phyloP scores from a whole-genome alignment of 2,797 vertebrate genomes.

The Gobionotothen gibberifrons region DNA sequence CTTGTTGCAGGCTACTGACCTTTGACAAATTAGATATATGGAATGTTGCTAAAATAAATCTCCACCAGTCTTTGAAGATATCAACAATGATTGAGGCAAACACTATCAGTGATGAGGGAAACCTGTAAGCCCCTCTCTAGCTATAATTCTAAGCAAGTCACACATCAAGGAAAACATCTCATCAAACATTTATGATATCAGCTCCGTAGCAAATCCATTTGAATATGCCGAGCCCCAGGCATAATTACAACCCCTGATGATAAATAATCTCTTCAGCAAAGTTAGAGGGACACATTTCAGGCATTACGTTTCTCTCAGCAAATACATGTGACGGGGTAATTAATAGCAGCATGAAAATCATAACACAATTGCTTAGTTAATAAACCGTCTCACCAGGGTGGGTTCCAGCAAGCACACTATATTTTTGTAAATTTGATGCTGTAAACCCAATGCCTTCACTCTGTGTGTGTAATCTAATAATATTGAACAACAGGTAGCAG shows the following conservation, averaged over 20 bases:
- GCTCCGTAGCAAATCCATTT: conserved; percentile 61
- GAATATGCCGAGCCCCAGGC: conserved; percentile 54
- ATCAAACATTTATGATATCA: conserved; percentile 75
- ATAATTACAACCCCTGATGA: conserved; percentile 70
- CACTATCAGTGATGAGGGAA: conserved; percentile 33
- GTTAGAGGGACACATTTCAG: conserved; percentile 51
- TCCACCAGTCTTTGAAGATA: conserved; percentile 37
- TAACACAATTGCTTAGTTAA: conserved; percentile 62
- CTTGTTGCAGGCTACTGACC: conserved; percentile 46
- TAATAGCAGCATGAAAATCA: conserved; percentile 72
- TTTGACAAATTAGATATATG: conserved; percentile 57
- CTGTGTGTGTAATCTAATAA: conserved; percentile 62
- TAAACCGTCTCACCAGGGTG: conserved; percentile 54
- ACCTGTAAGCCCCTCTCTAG: conserved; percentile 42
- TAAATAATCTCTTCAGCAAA: conserved; percentile 70
- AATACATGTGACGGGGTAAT: conserved; percentile 63
- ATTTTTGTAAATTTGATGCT: conserved; percentile 31
- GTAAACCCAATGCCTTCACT: conserved; percentile 30
- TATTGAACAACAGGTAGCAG: conserved; percentile 21
- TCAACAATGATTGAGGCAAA: conserved; percentile 54
- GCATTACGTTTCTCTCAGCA: conserved; percentile 52
- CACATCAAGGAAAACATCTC: conserved; percentile 73
- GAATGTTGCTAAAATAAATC: conserved; percentile 29
- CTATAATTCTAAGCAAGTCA: conserved; percentile 55
- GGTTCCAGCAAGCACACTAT: conserved; percentile 47